phyloP scores from a whole-genome alignment of 2,888 invertebrate species.

The Epistrophella euchroma region DNA sequence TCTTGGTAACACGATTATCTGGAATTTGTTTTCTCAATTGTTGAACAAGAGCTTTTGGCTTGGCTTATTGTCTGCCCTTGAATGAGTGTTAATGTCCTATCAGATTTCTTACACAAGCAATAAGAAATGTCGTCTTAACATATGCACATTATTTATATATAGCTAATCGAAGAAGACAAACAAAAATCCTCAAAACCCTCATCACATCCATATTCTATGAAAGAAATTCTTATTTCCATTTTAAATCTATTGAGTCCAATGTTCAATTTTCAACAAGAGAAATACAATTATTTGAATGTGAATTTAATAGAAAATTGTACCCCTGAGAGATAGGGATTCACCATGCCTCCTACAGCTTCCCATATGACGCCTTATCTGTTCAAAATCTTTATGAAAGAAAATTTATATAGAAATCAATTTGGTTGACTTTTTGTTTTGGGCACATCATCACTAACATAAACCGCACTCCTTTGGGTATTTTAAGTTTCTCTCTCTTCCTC shows the following conservation, averaged over 20 bases:
- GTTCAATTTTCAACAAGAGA: background rate
- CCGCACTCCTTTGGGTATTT: background rate
- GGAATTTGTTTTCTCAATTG: conserved; percentile 2
- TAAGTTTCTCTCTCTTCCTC: background rate
- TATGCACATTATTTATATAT: no score
- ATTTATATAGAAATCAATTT: conserved; percentile 9
- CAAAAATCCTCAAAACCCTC: background rate
- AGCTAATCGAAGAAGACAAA: no score
- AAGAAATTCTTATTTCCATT: background rate
- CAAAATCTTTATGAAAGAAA: background rate
- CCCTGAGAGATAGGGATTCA: background rate
- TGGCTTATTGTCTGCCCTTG: conserved; percentile 6
- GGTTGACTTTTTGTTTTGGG: conserved; percentile 21
- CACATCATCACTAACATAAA: conserved; percentile 1
- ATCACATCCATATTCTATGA: background rate
- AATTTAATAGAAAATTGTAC: conserved; percentile 13
- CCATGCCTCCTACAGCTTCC: background rate
- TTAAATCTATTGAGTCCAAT: background rate
- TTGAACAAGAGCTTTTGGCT: conserved; percentile 3
- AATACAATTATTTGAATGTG: conserved; percentile 8
- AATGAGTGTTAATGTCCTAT: background rate
- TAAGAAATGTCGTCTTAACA: background rate
- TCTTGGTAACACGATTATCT: background rate
- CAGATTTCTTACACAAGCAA: background rate
- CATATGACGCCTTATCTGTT: background rate